Conservation (phyloP, 2,797 vertebrate genomes). For the Spinus olivaceus region DNA sequence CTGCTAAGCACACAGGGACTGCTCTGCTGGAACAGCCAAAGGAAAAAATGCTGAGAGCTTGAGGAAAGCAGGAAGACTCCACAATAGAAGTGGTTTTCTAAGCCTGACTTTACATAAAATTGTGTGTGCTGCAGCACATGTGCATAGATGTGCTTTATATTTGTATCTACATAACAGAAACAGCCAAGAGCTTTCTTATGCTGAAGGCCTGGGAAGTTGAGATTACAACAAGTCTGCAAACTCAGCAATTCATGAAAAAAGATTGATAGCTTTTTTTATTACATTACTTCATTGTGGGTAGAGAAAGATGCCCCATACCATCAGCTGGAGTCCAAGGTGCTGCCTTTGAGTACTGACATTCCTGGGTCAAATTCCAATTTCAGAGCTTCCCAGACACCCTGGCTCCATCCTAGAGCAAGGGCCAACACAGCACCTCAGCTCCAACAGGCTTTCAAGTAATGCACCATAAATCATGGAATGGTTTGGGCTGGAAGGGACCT, state of each 20-base stretch:
- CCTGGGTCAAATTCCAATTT: rapidly evolving
- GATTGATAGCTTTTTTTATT: not conserved
- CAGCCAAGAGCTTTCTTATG: not conserved
- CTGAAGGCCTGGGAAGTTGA: not conserved
- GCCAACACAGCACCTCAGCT: not conserved
- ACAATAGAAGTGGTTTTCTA: not conserved
- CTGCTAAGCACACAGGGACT: not conserved
- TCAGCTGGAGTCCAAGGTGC: not conserved
- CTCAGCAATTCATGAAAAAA: not conserved
- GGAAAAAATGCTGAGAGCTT: not conserved
- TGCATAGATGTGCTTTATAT: rapidly evolving
- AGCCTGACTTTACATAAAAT: not conserved
- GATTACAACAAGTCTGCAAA: not conserved
- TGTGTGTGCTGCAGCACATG: rapidly evolving
- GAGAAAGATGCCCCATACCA: rapidly evolving
- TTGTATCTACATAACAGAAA: rapidly evolving
- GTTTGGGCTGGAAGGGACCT: not conserved
- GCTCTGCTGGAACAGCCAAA: not conserved
- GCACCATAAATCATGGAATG: not conserved
- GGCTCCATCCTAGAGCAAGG: not conserved
- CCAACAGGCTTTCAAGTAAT: not conserved
- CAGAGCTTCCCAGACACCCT: not conserved
- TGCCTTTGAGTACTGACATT: rapidly evolving
- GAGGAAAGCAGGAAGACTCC: not conserved
- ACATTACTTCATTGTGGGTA: rapidly evolving